Percentiles rank a stretch among this genome's conserved stretches.
Conservation (phyloP, 1,140 invertebrate genomes). For the Octopus bimaculoides region DNA sequence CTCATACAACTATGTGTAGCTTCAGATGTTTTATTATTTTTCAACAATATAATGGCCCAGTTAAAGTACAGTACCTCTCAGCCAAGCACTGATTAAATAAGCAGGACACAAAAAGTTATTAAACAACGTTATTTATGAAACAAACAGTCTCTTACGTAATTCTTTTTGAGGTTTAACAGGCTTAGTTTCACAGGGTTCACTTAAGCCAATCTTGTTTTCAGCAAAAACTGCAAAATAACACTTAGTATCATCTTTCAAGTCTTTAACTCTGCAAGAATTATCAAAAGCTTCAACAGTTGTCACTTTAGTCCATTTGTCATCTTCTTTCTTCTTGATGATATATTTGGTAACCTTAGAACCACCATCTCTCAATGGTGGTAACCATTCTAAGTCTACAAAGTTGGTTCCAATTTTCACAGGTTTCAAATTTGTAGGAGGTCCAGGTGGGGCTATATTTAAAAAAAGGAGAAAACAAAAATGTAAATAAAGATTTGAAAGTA, state of each 20-base stretch:
- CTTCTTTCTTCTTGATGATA: slow-evolving; percentile 42
- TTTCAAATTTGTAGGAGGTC: slow-evolving; percentile 87
- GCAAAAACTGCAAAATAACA: slow-evolving; percentile 67
- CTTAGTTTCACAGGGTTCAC: slow-evolving; percentile 22
- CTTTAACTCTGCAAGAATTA: not conserved
- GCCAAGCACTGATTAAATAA: no score
- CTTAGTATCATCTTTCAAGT: slow-evolving; percentile 66
- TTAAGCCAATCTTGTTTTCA: slow-evolving; percentile 86
- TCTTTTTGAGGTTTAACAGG: slow-evolving; percentile 70
- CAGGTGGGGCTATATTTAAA: slow-evolving; percentile 70
- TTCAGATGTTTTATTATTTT: no score
- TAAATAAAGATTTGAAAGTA: no score
- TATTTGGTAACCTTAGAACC: slow-evolving; percentile 80
- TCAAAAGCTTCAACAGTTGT: not conserved
- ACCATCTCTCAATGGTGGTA: slow-evolving; percentile 83
- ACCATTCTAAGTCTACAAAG: slow-evolving; percentile 92
- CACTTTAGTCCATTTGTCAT: slow-evolving; percentile 13
- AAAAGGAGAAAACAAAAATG: not conserved
- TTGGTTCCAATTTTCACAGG: slow-evolving; percentile 90
- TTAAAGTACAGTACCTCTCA: no score
- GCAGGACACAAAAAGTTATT: not conserved
- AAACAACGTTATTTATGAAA: not conserved
- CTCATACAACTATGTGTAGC: no score
- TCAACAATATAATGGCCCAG: no score
- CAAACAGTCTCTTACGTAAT: slow-evolving; percentile 72